Percentiles rank a stretch among this genome's conserved stretches.
phyloP scores from a whole-genome alignment of 2,888 invertebrate species.

The Noctua pronuba region DNA sequence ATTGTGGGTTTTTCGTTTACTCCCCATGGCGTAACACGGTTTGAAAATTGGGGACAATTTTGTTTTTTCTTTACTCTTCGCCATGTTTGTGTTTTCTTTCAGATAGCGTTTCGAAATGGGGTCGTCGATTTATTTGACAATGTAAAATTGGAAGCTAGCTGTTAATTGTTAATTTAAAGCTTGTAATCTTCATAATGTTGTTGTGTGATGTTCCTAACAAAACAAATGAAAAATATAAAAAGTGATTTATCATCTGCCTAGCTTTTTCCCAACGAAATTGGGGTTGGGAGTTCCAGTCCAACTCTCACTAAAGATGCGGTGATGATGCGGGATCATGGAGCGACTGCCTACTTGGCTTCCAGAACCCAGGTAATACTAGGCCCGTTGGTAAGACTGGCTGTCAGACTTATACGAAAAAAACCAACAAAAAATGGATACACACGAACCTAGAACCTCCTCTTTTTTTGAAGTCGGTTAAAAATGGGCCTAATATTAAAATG shows the following conservation, averaged over 20 bases:
- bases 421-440: neutral
- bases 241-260: neutral
- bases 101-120: neutral
- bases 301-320: neutral
- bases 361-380: neutral
- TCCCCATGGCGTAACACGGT: slow-evolving; percentile 52
- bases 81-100: neutral
- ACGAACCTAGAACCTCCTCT: neutral
- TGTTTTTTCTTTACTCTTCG: slow-evolving; percentile 4
- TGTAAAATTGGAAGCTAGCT: neutral
- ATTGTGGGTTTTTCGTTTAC: slow-evolving; percentile 64
- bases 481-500: neutral
- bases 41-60: slow-evolving; percentile 22
- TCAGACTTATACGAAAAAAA: neutral
- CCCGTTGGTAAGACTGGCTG: neutral
- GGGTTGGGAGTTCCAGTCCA: neutral
- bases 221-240: neutral
- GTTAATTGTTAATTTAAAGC: neutral
- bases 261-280: neutral
- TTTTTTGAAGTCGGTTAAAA: neutral
- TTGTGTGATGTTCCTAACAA: neutral
- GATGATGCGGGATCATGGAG: neutral
- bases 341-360: neutral
- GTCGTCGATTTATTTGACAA: neutral
- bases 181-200: neutral